Evolutionary conservation across 2,113 vertebrate genomes (phyloP).

Genomic region (Trinectes maculatus): DNA sequence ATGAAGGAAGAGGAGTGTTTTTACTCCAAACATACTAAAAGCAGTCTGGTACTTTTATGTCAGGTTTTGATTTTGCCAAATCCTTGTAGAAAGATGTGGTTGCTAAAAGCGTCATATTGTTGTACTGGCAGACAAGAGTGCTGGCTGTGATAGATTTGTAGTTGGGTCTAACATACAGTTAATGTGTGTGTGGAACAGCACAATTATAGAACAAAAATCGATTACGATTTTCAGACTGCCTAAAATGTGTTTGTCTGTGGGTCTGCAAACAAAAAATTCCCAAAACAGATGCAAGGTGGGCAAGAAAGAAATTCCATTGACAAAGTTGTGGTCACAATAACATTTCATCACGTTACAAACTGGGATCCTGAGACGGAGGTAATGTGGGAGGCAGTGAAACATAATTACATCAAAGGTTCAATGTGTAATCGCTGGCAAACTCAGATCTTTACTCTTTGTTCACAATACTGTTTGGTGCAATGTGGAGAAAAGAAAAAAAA

Average conservation of each 20-base stretch:
- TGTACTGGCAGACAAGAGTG: too few relatives aligned
- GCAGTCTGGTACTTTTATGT: too few relatives aligned
- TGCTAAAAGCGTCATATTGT: too few relatives aligned
- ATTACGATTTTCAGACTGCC: constrained; percentile 4
- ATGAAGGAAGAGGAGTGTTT: neutral
- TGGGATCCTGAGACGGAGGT: constrained; percentile 11
- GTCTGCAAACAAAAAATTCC: constrained; percentile 10
- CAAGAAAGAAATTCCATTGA: constrained; percentile 32
- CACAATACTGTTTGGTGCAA: constrained; percentile 5
- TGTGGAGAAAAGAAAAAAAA: constrained; percentile 34
- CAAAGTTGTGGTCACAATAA: constrained; percentile 8
- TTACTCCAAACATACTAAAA: neutral
- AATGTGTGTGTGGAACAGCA: too few relatives aligned
- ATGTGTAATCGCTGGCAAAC: constrained; percentile 43
- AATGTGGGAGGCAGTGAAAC: constrained; percentile 45
- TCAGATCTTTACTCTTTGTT: constrained; percentile 41
- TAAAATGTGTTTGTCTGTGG: neutral
- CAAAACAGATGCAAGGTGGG: constrained; percentile 13
- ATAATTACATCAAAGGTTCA: constrained; percentile 63
- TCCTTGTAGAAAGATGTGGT: too few relatives aligned
- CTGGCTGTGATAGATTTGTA: too few relatives aligned
- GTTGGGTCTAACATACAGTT: too few relatives aligned
- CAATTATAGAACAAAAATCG: neutral
- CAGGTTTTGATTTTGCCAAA: too few relatives aligned
- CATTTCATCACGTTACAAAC: constrained; percentile 32